Conservation (phyloP, 2,888 invertebrate species). For the Cartodere bifasciata region DNA sequence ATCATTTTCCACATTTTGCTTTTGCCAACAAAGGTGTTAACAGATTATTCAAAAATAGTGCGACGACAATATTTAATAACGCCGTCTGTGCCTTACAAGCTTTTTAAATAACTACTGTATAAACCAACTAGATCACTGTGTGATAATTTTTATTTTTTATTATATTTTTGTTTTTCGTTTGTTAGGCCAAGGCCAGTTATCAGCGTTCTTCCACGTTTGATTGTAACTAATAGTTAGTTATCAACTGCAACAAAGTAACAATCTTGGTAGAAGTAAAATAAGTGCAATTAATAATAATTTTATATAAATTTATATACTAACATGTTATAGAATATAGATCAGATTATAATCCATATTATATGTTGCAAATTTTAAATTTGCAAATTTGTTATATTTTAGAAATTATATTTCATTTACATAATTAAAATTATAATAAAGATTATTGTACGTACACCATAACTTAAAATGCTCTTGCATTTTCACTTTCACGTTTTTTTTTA, state of each 20-base stretch:
- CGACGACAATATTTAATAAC: no score
- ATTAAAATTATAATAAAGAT: not conserved
- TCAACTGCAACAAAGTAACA: conserved; percentile 13
- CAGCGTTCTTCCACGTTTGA: conserved; percentile 33
- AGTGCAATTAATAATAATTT: conserved; percentile 36
- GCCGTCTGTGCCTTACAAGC: no score
- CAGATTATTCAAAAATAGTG: no score
- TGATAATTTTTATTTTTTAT: conserved; percentile 17
- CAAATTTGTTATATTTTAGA: conserved; percentile 13
- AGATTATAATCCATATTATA: conserved; percentile 20
- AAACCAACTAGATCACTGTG: conserved; percentile 9
- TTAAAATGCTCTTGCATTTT: no score
- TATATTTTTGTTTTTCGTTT: conserved; percentile 29
- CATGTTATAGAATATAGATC: conserved; percentile 25
- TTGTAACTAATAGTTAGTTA: conserved; percentile 16
- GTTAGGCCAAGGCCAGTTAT: conserved; percentile 36
- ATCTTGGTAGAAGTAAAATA: no score
- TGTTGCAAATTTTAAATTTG: conserved; percentile 26
- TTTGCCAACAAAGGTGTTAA: no score
- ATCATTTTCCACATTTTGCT: no score
- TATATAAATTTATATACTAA: conserved; percentile 30
- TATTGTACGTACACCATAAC: no score
- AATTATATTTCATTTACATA: not conserved
- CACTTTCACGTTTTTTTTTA: no score
- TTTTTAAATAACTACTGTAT: no score